Evolutionary conservation across 2,797 vertebrate genomes (phyloP).

Genomic region (Erithacus rubecula): DNA sequence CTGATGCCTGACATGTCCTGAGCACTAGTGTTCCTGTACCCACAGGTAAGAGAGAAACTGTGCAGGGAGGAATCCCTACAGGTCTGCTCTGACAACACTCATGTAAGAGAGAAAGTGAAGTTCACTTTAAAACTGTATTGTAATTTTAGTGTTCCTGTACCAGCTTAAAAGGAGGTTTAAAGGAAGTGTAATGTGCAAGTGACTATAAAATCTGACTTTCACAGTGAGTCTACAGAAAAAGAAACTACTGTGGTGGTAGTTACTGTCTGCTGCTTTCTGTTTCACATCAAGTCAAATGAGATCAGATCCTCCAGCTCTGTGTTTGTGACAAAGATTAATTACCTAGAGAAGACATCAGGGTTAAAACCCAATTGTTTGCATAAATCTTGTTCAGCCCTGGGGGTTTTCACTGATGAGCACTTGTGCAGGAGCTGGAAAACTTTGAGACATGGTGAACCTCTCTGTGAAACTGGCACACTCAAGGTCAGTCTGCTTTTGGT

Average conservation of each 20-base stretch:
- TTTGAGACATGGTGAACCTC: background rate
- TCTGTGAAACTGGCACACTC: fast-evolving
- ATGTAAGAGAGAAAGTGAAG: background rate
- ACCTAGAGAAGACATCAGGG: background rate
- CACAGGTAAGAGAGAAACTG: background rate
- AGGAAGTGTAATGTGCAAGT: background rate
- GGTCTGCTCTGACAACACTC: background rate
- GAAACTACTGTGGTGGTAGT: background rate
- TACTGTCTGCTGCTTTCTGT: background rate
- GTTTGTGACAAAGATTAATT: background rate
- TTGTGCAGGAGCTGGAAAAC: background rate
- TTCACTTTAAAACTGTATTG: background rate
- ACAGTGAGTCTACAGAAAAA: background rate
- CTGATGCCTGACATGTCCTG: background rate
- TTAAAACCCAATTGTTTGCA: fast-evolving
- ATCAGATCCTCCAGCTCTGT: background rate
- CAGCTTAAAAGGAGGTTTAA: background rate
- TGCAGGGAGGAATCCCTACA: background rate
- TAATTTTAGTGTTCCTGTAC: background rate
- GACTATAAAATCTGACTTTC: background rate
- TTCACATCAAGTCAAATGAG: background rate
- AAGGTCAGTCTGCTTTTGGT: background rate
- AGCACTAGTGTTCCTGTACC: background rate
- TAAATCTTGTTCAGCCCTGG: background rate
- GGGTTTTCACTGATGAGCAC: background rate